Evolutionary conservation across 2,797 vertebrate genomes (phyloP).

Genomic region (Phoeniculus purpureus): DNA sequence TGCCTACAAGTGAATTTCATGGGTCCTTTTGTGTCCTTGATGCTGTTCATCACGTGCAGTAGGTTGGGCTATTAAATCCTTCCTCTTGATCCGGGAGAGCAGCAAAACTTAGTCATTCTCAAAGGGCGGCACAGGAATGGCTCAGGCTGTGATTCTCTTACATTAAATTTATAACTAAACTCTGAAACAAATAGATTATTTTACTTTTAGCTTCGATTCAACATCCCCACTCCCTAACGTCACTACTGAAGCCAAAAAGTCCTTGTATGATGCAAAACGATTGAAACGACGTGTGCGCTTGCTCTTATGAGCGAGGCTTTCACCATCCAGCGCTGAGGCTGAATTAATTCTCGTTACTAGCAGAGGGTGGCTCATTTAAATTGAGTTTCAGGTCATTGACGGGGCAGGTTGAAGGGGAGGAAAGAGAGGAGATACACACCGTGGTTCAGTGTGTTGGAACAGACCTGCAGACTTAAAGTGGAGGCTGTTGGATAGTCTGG

Average conservation of each 20-base stretch:
- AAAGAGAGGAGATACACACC: constrained; percentile 11
- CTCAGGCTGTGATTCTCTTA: not conserved
- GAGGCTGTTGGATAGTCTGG: constrained; percentile 32
- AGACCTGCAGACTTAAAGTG: constrained; percentile 50
- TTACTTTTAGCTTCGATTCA: not conserved
- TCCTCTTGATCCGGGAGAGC: not conserved
- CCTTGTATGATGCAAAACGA: not conserved
- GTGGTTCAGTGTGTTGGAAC: constrained; percentile 63
- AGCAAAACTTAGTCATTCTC: not conserved
- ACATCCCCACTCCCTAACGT: rapidly evolving
- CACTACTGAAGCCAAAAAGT: not conserved
- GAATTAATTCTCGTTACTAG: constrained; percentile 45
- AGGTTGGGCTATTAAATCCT: not conserved
- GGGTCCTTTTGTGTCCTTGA: not conserved
- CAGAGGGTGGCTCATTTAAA: constrained; percentile 34
- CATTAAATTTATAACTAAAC: not conserved
- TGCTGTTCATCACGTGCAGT: not conserved
- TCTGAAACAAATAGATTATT: not conserved
- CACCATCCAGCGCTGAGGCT: not conserved
- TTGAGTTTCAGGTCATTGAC: constrained; percentile 42
- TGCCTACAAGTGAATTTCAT: not conserved
- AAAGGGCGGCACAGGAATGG: not conserved
- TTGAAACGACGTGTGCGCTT: not conserved
- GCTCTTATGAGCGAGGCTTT: constrained; percentile 13
- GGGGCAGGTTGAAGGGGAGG: constrained; percentile 31